These are phyloP conservation scores for Distichodus sexfasciatus DNA, from an alignment of 2,797 vertebrate genomes.

Conservation along the genomic window DNA sequence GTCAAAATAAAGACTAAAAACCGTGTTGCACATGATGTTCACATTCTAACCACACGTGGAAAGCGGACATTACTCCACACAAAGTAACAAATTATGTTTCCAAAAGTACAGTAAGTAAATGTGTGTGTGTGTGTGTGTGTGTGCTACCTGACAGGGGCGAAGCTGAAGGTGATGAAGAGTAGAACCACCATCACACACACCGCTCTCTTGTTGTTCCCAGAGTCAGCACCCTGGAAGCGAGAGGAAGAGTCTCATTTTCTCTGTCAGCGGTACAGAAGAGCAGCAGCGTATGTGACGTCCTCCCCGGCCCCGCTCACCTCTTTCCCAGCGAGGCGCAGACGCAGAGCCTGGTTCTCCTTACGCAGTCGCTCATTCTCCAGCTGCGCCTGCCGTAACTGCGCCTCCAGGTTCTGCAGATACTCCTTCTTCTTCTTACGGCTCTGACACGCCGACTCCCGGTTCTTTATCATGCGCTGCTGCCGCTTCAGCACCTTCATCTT, in stretches of 20 bases:
- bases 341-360: slow-evolving; percentile 80
- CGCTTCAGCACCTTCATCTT: slow-evolving; percentile 89
- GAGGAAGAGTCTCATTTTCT: slow-evolving; percentile 1
- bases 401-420: slow-evolving; percentile 87
- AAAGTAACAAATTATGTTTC: too few relatives aligned
- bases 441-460: slow-evolving; percentile 89
- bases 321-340: slow-evolving; percentile 75
- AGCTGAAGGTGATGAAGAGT: slow-evolving; percentile 88
- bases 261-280: too few relatives aligned
- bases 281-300: too few relatives aligned
- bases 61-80: too few relatives aligned
- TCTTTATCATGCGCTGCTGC: slow-evolving; percentile 95
- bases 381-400: slow-evolving; percentile 80
- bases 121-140: background rate
- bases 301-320: slow-evolving; percentile 69
- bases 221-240: slow-evolving; percentile 69
- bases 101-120: too few relatives aligned
- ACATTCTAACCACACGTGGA: too few relatives aligned
- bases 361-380: slow-evolving; percentile 83
- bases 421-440: slow-evolving; percentile 92
- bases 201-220: slow-evolving; percentile 78
- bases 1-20: too few relatives aligned
- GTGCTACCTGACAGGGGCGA: slow-evolving; percentile 83
- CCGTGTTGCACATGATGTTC: too few relatives aligned
- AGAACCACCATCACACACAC: slow-evolving; percentile 87